phyloP scores from a whole-genome alignment of 64 coral and sea anemone species.

The Stylophora pistillata region DNA sequence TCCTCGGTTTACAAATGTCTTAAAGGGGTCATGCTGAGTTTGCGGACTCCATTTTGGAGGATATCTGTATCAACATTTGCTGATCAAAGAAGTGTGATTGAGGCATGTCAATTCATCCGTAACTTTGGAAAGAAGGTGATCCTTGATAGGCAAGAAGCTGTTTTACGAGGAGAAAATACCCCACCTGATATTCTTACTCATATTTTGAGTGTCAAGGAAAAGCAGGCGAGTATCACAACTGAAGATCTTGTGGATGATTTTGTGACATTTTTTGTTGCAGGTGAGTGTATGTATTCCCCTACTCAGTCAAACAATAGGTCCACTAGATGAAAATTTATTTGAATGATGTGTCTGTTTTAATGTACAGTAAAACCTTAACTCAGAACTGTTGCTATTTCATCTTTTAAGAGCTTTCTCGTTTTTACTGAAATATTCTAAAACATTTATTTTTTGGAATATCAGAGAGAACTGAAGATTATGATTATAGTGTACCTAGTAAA shows the following conservation, averaged over 20 bases:
- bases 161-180: conserved; percentile 14
- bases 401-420: too few species aligned
- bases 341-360: too few species aligned
- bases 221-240: conserved; percentile 34
- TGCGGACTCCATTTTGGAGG: conserved; percentile 35
- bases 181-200: conserved; percentile 67
- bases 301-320: too few species aligned
- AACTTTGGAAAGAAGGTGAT: conserved; percentile 73
- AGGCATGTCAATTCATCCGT: conserved; percentile 40
- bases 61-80: conserved; percentile 32
- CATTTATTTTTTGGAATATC: too few species aligned
- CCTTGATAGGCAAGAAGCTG: conserved; percentile 31
- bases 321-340: too few species aligned
- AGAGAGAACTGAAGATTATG: too few species aligned
- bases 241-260: conserved; percentile 78
- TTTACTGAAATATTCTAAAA: too few species aligned
- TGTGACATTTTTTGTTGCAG: conserved; percentile 76
- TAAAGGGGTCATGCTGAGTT: conserved; percentile 13
- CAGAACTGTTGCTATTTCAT: too few species aligned
- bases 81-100: conserved; percentile 20
- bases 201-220: conserved; percentile 52
- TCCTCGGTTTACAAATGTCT: conserved; percentile 25
- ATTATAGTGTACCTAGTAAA: too few species aligned
- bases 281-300: background rate
- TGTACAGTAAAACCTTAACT: too few species aligned